Evolutionary conservation across 1,140 invertebrate genomes (phyloP), one percentile per base, ranked within the genome.

Genomic region (Diuraphis noxia): DNA sequence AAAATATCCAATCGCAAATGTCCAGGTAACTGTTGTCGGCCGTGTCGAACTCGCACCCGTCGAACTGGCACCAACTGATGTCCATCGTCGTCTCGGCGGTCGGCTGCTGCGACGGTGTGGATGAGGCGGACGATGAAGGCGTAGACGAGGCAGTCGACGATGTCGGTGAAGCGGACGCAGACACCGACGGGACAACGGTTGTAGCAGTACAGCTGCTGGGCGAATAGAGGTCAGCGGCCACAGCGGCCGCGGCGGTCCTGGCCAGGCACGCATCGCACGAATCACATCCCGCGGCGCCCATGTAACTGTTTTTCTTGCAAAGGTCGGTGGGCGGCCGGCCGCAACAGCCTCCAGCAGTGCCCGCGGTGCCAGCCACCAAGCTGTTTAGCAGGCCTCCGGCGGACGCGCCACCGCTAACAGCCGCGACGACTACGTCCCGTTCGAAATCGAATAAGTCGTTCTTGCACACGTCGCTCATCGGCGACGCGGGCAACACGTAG

Each of bases 51-150:
- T 91, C 89, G 89, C 89, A 91, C 0, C 89, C 89, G 23, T 91
- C 89, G 89, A 91, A 91, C 89, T 91, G 89, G 30, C 89, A 91
- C 89, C 89, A 91, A 36, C 89, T 91, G 43, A 91, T 91, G 89
- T 91, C 89, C 89, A 91, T 91, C 43, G 89, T 91, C 36, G 89
- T 91, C 34, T 91, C 89, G 41, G 89, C 77, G 43, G 89, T 79
- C 56, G 49, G 84, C 8, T n/a, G 84, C n/a, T 38, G 82, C 34
- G 41, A 30, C 23, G 85, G 34, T 17, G 86, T 9, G 23, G 85
- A n/a, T 13, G 41, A 34, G 2, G 49, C 10, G 13, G 86, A 40
- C 25, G 43, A 5, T 19, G 85, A 19, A 10, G 56, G 81, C 36
- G 88, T 81, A 7, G 72, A 43, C 41, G 88, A 36, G 2, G 25